Evolutionary conservation across 1,140 invertebrate species (phyloP), one percentile per base, ranked within the genome.

Genomic region (Cataglyphis hispanica): DNA sequence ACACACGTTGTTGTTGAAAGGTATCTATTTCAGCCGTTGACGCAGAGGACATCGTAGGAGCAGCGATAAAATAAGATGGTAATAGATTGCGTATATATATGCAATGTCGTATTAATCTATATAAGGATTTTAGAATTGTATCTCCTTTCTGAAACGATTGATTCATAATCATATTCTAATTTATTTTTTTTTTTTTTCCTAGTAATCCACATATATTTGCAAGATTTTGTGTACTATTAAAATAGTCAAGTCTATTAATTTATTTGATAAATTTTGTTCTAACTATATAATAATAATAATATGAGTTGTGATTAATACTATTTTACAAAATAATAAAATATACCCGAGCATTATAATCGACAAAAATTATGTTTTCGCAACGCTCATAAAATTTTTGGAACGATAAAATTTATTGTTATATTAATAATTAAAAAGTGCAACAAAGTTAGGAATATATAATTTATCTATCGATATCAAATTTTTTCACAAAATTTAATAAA

Each of bases 131-230:
- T 43, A 1, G 2, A 43, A 58, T 31, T 16, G 13, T 22, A 61
- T 58, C 37, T 53, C 31, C 31, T 80, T 80, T 80, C 64, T 56
- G 10, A 70, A 80, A 80, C 43, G n/a, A 77, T 16, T 46, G 22
- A 64, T 46, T 64, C 40, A 27, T 5, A 43, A 22, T 13, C 22
- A 43, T 40, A 1, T 63, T 63, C 2, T 5, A 1, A 22, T 40
- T 66, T 43, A 5, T 34, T 64, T 22, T 43, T 46, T 50, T 46
- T n/a, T n/a, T n/a, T n/a, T n/a, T n/a, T n/a, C n/a, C n/a, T 3
- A 34, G 0, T 19, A 43, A 43, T 43, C 1, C 16, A 64, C 10
- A 61, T 25, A 10, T 43, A 13, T 63, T 19, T 27, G n/a, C n/a
- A 58, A 2, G 4, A 76, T 46, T n/a, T 63, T 6, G 34, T 27